A percentile compares a stretch with the other conserved stretches of the same genome.
Conservation (phyloP, 2,888 invertebrate species). For the Aromia moschata region DNA sequence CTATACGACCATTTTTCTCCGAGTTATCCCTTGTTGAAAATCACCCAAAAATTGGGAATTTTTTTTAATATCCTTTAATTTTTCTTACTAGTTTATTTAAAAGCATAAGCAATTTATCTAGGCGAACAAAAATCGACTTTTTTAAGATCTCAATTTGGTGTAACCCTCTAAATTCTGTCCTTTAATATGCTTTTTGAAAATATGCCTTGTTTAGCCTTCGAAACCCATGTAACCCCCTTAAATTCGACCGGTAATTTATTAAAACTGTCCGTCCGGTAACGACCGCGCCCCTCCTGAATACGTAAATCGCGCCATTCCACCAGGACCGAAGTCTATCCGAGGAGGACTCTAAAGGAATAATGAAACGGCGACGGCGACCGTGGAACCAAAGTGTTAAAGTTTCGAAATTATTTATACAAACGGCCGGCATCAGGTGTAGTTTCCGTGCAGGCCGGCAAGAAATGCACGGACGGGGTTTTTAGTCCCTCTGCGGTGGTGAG, state of each 20-base stretch:
- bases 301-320: constrained; percentile 2
- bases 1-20: too few species aligned
- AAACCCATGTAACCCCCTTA: too few species aligned
- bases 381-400: constrained; percentile 33
- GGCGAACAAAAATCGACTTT: too few species aligned
- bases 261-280: constrained; percentile 4
- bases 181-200: too few species aligned
- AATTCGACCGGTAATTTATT: constrained; percentile 3
- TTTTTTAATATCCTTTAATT: too few species aligned
- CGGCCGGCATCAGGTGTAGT: constrained; percentile 56
- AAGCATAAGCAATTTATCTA: too few species aligned
- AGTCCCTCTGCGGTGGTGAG: constrained; percentile 46
- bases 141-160: too few species aligned
- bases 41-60: too few species aligned
- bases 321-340: constrained; percentile 8
- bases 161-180: too few species aligned
- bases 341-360: constrained; percentile 21
- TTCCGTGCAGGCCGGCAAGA: constrained; percentile 45
- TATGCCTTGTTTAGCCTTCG: too few species aligned
- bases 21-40: too few species aligned
- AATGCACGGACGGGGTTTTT: constrained; percentile 52
- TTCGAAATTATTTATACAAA: constrained; percentile 56
- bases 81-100: too few species aligned
- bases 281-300: constrained; percentile 1
- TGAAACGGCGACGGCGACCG: constrained; percentile 5